A percentile compares a stretch with the other conserved stretches of the same genome.
Conservation (phyloP, 1,140 invertebrate species). For the Steinernema feltiae region DNA sequence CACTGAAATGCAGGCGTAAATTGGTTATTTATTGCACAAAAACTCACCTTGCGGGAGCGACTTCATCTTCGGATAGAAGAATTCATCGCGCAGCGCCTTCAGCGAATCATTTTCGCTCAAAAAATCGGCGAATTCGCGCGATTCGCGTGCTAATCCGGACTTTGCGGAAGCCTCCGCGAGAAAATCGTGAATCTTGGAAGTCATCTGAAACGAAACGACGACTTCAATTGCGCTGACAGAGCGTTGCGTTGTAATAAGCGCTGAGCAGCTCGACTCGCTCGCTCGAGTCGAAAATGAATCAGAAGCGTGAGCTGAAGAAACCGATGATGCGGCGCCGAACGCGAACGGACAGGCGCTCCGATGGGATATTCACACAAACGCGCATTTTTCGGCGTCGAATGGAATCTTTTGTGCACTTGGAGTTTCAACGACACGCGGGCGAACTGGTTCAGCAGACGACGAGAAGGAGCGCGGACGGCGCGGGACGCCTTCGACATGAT, state of each 20-base stretch:
- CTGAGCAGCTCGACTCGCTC: no score
- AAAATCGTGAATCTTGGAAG: not conserved
- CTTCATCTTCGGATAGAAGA: slow-evolving; percentile 41
- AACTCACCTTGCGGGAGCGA: slow-evolving; percentile 47
- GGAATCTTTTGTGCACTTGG: no score
- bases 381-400: no score
- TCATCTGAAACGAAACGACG: not conserved
- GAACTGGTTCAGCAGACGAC: not conserved
- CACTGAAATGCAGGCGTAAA: slow-evolving; percentile 30
- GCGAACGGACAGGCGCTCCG: no score
- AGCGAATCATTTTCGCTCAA: slow-evolving; percentile 27
- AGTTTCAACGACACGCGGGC: slow-evolving; percentile 5
- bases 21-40: not conserved
- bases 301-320: no score
- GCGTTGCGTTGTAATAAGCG: not conserved
- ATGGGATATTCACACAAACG: not conserved
- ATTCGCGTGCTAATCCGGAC: not conserved
- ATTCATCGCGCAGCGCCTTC: slow-evolving; percentile 36
- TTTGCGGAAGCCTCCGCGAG: not conserved
- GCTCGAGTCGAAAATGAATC: no score
- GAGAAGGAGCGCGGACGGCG: no score
- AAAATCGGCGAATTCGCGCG: slow-evolving; percentile 22
- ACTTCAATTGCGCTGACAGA: not conserved
- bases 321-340: no score
- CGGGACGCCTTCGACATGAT: not conserved